A percentile compares a stretch with the other conserved stretches of the same genome.
Evolutionary conservation across 2,797 vertebrate genomes (phyloP).

Genomic region (Phalloptychus januarius): DNA sequence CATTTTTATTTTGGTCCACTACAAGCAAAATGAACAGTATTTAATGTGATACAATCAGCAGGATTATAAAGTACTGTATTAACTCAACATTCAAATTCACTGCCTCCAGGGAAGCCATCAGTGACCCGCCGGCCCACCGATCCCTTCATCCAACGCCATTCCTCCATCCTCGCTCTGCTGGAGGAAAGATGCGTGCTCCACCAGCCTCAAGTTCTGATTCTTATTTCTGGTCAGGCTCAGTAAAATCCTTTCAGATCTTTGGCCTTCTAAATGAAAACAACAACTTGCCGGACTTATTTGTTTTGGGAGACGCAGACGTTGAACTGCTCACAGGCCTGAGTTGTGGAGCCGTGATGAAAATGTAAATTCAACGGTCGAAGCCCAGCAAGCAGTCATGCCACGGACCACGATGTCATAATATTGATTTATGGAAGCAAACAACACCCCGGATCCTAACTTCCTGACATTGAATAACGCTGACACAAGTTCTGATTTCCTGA

Average conservation of each 20-base stretch:
- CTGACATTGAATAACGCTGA: conserved; percentile 55
- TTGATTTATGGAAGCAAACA: conserved; percentile 55
- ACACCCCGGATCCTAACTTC: conserved; percentile 50
- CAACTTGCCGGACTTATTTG: background rate
- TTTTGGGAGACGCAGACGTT: background rate
- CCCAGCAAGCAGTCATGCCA: conserved; percentile 18
- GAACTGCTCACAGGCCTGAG: background rate
- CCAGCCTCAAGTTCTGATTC: background rate
- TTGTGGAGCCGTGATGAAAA: background rate
- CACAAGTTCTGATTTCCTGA: conserved; percentile 59
- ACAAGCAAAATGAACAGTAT: background rate
- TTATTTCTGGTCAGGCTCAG: background rate
- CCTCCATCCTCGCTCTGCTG: background rate
- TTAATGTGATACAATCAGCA: background rate
- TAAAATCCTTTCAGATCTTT: background rate
- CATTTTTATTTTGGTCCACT: background rate
- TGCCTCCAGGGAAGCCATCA: background rate
- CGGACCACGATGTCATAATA: conserved; percentile 59
- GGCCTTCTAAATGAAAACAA: background rate
- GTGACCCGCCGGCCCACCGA: background rate
- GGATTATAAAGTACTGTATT: background rate
- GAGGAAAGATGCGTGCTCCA: background rate
- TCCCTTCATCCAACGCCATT: background rate
- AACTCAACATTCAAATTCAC: background rate
- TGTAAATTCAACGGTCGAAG: conserved; percentile 7